These are phyloP conservation scores for Drosophila fungiperda DNA, from an alignment of 2,888 invertebrate species.

Conservation along the genomic window DNA sequence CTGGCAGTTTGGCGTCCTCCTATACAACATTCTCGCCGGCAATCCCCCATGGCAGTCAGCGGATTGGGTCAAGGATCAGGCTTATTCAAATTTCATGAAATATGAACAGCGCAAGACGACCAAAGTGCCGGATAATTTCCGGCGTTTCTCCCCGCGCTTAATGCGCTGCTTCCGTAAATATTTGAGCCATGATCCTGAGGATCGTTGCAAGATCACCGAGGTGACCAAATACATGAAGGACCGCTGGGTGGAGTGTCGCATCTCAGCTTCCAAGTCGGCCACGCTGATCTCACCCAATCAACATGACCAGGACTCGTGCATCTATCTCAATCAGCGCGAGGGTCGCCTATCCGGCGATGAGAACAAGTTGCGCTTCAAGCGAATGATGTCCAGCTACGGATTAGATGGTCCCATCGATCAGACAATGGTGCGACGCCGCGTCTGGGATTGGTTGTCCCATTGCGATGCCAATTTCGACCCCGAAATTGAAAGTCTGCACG, in stretches of 20 bases:
- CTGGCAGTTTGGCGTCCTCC: slow-evolving; percentile 90
- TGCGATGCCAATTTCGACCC: slow-evolving; percentile 86
- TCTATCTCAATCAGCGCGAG: slow-evolving; percentile 86
- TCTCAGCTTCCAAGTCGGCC: slow-evolving; percentile 86
- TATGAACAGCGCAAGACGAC: slow-evolving; percentile 88
- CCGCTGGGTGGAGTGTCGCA: slow-evolving; percentile 87
- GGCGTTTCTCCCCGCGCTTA: slow-evolving; percentile 89
- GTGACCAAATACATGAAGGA: slow-evolving; percentile 88
- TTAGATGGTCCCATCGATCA: slow-evolving; percentile 89
- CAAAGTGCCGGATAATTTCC: slow-evolving; percentile 87
- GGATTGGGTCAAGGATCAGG: slow-evolving; percentile 90
- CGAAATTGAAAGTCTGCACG: slow-evolving; percentile 81
- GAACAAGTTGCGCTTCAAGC: slow-evolving; percentile 86
- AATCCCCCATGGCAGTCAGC: slow-evolving; percentile 90
- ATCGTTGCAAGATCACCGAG: slow-evolving; percentile 88
- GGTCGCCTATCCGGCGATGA: slow-evolving; percentile 86
- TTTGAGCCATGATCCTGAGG: slow-evolving; percentile 89
- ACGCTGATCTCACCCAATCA: slow-evolving; percentile 83
- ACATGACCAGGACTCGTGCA: slow-evolving; percentile 86
- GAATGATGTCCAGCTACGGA: slow-evolving; percentile 87
- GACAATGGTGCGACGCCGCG: slow-evolving; percentile 87
- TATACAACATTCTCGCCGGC: slow-evolving; percentile 87
- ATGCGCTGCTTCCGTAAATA: slow-evolving; percentile 90
- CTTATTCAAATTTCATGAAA: slow-evolving; percentile 88
- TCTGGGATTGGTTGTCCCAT: slow-evolving; percentile 89